Conservation (phyloP, 2,888 invertebrate genomes). For the Ptilodon capucinus region DNA sequence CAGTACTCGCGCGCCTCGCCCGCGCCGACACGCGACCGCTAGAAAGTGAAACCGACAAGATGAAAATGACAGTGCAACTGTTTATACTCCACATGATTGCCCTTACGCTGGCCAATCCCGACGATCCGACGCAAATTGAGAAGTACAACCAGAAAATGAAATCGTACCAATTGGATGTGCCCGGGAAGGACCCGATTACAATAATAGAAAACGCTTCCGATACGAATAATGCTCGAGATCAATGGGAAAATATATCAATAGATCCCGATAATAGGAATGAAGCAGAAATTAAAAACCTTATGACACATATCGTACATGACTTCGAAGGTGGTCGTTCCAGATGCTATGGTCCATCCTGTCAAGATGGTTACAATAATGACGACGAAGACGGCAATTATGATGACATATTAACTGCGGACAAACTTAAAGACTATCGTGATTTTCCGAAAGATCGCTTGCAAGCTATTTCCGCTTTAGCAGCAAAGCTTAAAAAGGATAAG, state of each 20-base stretch:
- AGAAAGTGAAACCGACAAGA: slow-evolving; percentile 70
- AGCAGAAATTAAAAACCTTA: slow-evolving; percentile 64
- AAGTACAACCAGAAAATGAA: slow-evolving; percentile 68
- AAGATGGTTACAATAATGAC: slow-evolving; percentile 56
- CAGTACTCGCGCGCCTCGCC: slow-evolving; percentile 68
- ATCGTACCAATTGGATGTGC: slow-evolving; percentile 80
- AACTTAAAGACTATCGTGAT: slow-evolving; percentile 73
- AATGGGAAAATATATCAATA: slow-evolving; percentile 47
- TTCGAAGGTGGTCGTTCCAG: slow-evolving; percentile 58
- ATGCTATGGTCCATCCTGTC: slow-evolving; percentile 76
- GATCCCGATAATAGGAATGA: slow-evolving; percentile 48
- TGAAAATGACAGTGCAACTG: slow-evolving; percentile 72
- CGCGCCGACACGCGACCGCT: slow-evolving; percentile 60
- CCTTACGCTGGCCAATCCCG: slow-evolving; percentile 50
- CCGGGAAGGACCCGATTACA: slow-evolving; percentile 81
- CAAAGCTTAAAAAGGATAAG: slow-evolving; percentile 75
- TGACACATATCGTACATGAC: slow-evolving; percentile 71
- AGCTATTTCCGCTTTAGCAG: slow-evolving; percentile 70
- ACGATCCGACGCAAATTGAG: slow-evolving; percentile 58
- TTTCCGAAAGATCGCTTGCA: slow-evolving; percentile 66
- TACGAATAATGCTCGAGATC: slow-evolving; percentile 30
- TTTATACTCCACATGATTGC: slow-evolving; percentile 57
- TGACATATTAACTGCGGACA: slow-evolving; percentile 83
- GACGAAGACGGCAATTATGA: slow-evolving; percentile 82
- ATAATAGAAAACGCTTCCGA: slow-evolving; percentile 75